These are phyloP conservation scores for Datnioides undecimradiatus DNA, from an alignment of 2,113 vertebrate species.

Conservation along the genomic window DNA sequence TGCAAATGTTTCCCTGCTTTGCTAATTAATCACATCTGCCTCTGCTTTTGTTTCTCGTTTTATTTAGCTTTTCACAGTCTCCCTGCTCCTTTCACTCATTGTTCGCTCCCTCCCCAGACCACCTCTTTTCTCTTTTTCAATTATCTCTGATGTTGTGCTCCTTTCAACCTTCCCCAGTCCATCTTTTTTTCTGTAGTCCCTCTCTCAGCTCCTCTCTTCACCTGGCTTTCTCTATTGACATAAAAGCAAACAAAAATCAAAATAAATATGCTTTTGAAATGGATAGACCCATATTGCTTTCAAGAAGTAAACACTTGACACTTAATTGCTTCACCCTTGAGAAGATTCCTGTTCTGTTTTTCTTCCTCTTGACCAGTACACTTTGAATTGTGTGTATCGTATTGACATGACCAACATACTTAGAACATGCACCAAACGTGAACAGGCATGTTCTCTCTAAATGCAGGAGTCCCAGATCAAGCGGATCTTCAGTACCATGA, in stretches of 20 bases:
- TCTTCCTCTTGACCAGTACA: not conserved
- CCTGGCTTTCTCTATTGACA: not conserved
- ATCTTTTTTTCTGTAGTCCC: slow-evolving; percentile 21
- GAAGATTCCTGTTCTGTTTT: not conserved
- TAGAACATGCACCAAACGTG: not conserved
- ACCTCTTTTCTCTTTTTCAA: slow-evolving; percentile 16
- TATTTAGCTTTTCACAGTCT: not conserved
- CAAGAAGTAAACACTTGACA: slow-evolving; percentile 4
- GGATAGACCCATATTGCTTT: not conserved
- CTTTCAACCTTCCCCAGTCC: slow-evolving; percentile 56
- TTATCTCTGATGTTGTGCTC: slow-evolving; percentile 70
- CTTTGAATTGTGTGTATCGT: not conserved
- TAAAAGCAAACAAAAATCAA: slow-evolving; percentile 2
- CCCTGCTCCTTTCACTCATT: not conserved
- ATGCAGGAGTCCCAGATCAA: slow-evolving; percentile 88
- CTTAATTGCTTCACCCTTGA: not conserved
- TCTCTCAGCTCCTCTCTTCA: not conserved
- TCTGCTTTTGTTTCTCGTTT: not conserved
- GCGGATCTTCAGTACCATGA: slow-evolving; percentile 90
- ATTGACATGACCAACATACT: not conserved
- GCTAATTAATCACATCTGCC: not conserved
- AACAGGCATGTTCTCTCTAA: not conserved
- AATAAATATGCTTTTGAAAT: slow-evolving; percentile 4
- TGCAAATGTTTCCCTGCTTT: too few species aligned
- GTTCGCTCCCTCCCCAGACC: not conserved